Percentiles rank a stretch among this genome's conserved stretches.
Evolutionary conservation across 2,888 invertebrate genomes (phyloP).

Genomic region (Chorisops tibialis): DNA sequence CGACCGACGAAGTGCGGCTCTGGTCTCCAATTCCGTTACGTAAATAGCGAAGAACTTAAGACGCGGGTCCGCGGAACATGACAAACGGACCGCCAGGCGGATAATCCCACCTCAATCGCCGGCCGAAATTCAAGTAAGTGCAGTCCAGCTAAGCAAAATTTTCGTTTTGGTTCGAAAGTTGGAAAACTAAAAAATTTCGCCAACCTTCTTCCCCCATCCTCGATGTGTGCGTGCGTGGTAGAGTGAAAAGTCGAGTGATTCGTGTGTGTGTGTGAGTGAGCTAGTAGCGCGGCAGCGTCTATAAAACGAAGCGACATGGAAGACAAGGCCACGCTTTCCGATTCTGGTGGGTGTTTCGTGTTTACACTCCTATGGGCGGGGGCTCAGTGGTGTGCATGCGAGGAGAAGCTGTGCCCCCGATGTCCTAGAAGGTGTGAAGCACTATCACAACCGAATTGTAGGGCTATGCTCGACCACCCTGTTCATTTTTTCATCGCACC

Average conservation of each 20-base stretch:
- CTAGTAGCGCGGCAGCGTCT: neutral
- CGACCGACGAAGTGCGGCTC: conserved; percentile 2
- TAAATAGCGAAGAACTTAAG: neutral
- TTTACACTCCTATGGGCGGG: conserved; percentile 35
- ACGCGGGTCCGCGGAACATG: neutral
- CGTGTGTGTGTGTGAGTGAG: conserved; percentile 15
- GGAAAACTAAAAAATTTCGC: conserved; percentile 8
- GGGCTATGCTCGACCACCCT: too few relatives aligned
- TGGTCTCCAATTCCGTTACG: conserved; percentile 8
- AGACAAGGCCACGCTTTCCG: conserved; percentile 33
- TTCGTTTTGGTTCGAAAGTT: conserved; percentile 11
- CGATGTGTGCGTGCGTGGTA: neutral
- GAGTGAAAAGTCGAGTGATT: conserved; percentile 2
- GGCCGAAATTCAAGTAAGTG: conserved; percentile 20
- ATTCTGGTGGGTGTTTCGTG: conserved; percentile 35
- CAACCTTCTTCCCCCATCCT: conserved; percentile 8
- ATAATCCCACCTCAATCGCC: neutral
- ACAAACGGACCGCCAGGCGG: neutral
- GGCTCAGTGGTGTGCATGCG: conserved; percentile 30
- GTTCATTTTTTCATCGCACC: too few relatives aligned
- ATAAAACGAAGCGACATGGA: conserved; percentile 13
- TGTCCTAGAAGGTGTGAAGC: too few relatives aligned
- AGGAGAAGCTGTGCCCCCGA: conserved; percentile 13
- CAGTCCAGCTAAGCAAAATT: neutral
- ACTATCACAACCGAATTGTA: too few relatives aligned